Evolutionary conservation across 2,113 vertebrate genomes (phyloP).

Genomic region (Grammomys surdaster): DNA sequence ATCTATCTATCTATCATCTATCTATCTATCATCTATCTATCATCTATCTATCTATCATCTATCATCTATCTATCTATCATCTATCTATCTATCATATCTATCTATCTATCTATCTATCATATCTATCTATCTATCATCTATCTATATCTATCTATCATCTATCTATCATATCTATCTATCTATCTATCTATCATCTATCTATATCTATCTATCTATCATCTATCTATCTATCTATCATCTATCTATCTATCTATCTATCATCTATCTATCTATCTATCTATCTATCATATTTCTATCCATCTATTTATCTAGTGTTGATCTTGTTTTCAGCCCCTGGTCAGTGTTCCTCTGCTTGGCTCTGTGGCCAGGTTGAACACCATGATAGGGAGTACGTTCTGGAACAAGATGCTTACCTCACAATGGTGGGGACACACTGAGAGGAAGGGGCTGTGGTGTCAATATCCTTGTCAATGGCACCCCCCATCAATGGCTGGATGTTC

Average conservation of each 20-base stretch:
- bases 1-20: no score
- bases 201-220: no score
- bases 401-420: not conserved
- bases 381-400: not conserved
- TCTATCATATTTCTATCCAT: not conserved
- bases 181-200: no score
- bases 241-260: not conserved
- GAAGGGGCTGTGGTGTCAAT: not conserved
- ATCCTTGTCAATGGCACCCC: not conserved
- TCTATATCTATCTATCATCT: no score
- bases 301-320: not conserved
- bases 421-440: not conserved
- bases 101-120: not conserved
- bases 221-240: not conserved
- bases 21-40: not conserved
- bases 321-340: not conserved
- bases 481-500: not conserved
- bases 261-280: not conserved
- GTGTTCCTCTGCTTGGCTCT: not conserved
- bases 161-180: no score
- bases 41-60: not conserved
- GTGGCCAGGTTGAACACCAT: not conserved
- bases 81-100: not conserved
- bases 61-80: not conserved
- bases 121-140: not conserved